Evolutionary conservation across 2,113 vertebrate genomes (phyloP), one percentile per base, ranked within the genome.

Genomic region (Corvus cornix): DNA sequence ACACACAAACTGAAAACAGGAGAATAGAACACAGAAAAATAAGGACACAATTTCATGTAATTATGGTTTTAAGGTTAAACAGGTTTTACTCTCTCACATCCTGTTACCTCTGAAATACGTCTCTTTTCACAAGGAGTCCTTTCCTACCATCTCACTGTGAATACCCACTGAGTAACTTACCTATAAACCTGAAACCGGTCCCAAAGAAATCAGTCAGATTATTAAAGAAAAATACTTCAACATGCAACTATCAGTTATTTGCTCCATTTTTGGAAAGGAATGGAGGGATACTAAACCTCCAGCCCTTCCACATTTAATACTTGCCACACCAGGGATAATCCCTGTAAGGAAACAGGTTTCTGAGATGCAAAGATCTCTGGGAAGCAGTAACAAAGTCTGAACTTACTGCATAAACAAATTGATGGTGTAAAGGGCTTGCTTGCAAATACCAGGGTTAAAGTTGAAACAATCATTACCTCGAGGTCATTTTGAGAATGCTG

Each of bases 371-470:
- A 95, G 94, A 67, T 94, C 95, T 83, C 94, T 66, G 88, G 81
- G 92, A 93, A 88, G 55, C 64, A 74, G 90, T 93, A 85, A 76
- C 94, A 96, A 96, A 95, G 93, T 97, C 92, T 97, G 93, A 87
- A 95, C 81, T 91, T 62, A 88, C 82, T 95, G 82, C 87, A 95
- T 88, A 95, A 96, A 96, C 95, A 96, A 87, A 96, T 62, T 94
- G 95, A 96, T 95, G 3, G 59, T 90, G 67, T 96, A 93, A 96
- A 96, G 87, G 80, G 87, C 91, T 90, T 91, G 90, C 93, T 93
- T 94, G 95, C 93, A 88, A 93, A 84, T 48, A 89, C 16, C 52
- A 68, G 89, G 89, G 96, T 89, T 95, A 95, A 95, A 96, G 93
- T 93, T 95, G 93, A 97, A 95, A 94, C 35, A 67, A 85, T 66